phyloP scores from a whole-genome alignment of 2,113 vertebrate genomes.

The Nanger granti region DNA sequence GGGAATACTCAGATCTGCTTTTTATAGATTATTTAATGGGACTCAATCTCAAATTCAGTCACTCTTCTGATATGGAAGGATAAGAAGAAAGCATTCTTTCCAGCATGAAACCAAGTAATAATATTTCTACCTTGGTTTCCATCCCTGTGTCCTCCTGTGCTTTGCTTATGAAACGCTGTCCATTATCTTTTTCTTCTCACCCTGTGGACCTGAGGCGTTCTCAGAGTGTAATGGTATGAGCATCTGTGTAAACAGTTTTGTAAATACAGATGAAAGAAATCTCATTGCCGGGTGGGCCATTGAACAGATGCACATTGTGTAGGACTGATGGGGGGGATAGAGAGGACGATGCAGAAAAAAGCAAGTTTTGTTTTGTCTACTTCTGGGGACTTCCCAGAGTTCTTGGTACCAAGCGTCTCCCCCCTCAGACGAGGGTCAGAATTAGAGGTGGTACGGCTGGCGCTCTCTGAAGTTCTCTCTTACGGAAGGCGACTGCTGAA shows the following conservation, averaged over 20 bases:
- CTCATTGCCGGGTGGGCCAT: slow-evolving; percentile 17
- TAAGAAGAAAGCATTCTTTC: background rate
- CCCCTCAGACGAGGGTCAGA: background rate
- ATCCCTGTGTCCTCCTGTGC: background rate
- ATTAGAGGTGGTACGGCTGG: background rate
- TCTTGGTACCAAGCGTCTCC: background rate
- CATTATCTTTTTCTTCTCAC: background rate
- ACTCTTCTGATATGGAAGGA: background rate
- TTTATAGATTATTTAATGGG: background rate
- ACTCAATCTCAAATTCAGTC: background rate
- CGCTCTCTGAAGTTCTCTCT: background rate
- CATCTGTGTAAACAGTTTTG: slow-evolving; percentile 65
- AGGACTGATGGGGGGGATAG: background rate
- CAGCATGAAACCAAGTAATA: background rate
- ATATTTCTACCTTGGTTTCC: background rate
- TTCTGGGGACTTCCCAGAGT: background rate
- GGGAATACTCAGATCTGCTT: background rate
- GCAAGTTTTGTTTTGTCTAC: background rate
- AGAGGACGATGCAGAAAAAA: background rate
- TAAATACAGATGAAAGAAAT: slow-evolving; percentile 52
- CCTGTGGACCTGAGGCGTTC: background rate
- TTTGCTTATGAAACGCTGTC: background rate
- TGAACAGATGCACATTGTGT: slow-evolving; percentile 50
- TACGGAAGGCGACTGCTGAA: background rate
- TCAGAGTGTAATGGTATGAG: background rate